Conservation (phyloP, 1,140 invertebrate genomes). For the Geopemphigus sp. region DNA sequence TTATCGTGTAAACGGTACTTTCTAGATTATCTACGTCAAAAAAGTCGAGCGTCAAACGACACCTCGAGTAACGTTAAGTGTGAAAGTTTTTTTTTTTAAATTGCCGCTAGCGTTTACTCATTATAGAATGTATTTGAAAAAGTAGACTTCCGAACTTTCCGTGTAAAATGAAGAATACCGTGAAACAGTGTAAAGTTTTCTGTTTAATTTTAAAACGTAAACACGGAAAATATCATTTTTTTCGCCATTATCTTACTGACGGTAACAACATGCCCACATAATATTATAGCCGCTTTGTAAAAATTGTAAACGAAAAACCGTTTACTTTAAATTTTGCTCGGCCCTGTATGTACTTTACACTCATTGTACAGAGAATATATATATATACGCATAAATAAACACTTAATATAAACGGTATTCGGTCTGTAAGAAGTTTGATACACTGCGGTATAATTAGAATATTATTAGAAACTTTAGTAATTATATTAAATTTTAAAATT, state of each 20-base stretch:
- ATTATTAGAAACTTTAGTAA: neutral
- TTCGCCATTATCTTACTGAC: neutral
- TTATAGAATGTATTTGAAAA: slow-evolving; percentile 4
- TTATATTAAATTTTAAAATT: neutral
- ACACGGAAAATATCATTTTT: neutral
- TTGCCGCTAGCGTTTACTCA: neutral
- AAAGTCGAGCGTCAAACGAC: neutral
- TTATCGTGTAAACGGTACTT: neutral
- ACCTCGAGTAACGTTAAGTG: neutral
- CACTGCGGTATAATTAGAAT: neutral
- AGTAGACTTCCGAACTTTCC: neutral
- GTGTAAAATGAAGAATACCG: neutral
- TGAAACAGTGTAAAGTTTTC: neutral
- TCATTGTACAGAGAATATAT: too few relatives aligned
- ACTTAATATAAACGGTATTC: too few relatives aligned
- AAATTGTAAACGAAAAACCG: neutral
- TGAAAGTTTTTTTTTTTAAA: slow-evolving; percentile 1
- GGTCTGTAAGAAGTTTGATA: too few relatives aligned
- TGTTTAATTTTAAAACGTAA: neutral
- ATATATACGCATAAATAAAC: too few relatives aligned
- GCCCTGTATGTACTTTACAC: neutral
- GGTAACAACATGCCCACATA: neutral
- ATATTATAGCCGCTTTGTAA: neutral
- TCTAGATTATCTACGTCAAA: neutral
- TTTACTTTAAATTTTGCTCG: neutral